These are phyloP conservation scores for Carassius gibelio DNA, from an alignment of 2,113 vertebrate genomes.

Conservation along the genomic window DNA sequence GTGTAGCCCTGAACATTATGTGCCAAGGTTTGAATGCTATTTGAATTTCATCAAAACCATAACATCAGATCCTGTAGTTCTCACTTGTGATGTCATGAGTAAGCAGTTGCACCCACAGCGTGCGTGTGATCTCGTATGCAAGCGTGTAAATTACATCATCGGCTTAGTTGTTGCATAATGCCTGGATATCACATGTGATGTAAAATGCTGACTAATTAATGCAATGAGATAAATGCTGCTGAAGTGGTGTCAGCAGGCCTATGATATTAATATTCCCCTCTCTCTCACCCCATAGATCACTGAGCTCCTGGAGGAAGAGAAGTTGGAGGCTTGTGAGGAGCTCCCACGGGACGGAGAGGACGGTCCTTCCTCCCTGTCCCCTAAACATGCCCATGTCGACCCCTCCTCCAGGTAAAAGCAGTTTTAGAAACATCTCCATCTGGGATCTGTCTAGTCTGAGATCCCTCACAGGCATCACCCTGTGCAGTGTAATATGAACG, in stretches of 20 bases:
- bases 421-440: background rate
- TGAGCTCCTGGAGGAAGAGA: constrained; percentile 91
- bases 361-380: constrained; percentile 67
- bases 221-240: background rate
- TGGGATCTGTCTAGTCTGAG: background rate
- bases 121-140: background rate
- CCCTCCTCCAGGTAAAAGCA: constrained; percentile 61
- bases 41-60: background rate
- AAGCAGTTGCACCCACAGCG: background rate
- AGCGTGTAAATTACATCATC: background rate
- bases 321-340: constrained; percentile 91
- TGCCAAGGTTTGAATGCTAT: background rate
- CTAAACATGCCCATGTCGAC: constrained; percentile 41
- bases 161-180: constrained; percentile 1
- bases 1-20: background rate
- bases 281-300: constrained; percentile 78
- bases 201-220: background rate
- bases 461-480: background rate
- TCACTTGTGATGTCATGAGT: background rate
- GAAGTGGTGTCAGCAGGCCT: background rate
- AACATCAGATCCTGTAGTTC: background rate
- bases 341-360: constrained; percentile 87
- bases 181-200: background rate
- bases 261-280: background rate
- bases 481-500: background rate